Evolutionary conservation across 2,888 invertebrate species (phyloP), one percentile per base, ranked within the genome.

Genomic region (Lasioglossum pauxillum): DNA sequence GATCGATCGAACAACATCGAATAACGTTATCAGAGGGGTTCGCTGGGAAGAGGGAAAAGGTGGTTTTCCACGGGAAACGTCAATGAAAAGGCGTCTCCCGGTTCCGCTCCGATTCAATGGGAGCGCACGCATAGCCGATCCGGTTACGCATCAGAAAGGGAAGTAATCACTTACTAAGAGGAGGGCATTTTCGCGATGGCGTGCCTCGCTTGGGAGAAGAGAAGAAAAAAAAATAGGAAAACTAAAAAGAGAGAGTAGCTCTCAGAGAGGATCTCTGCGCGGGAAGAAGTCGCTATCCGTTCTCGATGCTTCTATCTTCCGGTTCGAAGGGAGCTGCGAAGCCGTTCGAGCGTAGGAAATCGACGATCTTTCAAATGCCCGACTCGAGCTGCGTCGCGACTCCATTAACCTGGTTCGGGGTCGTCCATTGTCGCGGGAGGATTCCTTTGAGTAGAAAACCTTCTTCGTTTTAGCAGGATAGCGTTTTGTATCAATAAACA

Each of bases 121-220:
- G 23, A 69, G 83, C 69, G 31, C 79, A 83, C 87, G 87, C 87
- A 80, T 80, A 84, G 60, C 72, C 77, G 84, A 82, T 88, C 85
- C 81, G 84, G 88, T 88, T 88, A 85, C 82, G 78, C 80, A 83
- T 79, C 57, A 84, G 88, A 88, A 88, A 88, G 82, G 88, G 88
- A 86, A 86, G 88, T 88, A 88, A 88, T 88, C 88, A 88, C 88
- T 88, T 88, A 88, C 88, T 77, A 60, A 60, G 74, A 82, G 84
- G 88, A 81, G 72, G 78, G 83, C 74, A 87, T 87, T 87, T 83
- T 85, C 82, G 60, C 85, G 84, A 84, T 84, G 84, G 84, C 78
- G 80, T 69, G 73, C 44, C 69, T n/a, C 71, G 76, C 8, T 73
- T 80, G 53, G 80, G 78, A 85, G 80, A 35, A 23, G 35, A 35